Conservation (phyloP, 2,888 invertebrate genomes). For the Lomographa bimaculata region DNA sequence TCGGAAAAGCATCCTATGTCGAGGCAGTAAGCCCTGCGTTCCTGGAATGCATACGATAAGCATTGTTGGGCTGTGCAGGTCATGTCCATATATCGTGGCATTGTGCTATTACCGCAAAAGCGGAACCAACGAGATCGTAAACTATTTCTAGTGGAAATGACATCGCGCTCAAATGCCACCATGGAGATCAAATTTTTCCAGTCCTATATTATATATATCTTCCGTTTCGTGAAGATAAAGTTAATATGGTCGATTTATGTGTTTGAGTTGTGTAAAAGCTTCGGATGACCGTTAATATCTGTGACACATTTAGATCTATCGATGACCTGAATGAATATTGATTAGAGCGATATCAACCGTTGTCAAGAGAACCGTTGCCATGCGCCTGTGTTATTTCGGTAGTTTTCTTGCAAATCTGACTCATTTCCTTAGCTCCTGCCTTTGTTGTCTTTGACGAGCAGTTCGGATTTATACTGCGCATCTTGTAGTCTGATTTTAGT, state of each 20-base stretch:
- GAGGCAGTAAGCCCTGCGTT: constrained; percentile 11
- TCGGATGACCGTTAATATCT: too few relatives aligned
- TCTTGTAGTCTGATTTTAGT: neutral
- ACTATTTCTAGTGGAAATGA: constrained; percentile 4
- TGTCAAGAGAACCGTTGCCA: constrained; percentile 52
- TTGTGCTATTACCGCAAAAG: constrained; percentile 13
- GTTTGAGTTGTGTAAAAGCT: too few relatives aligned
- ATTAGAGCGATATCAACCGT: constrained; percentile 47
- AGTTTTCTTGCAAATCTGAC: constrained; percentile 20
- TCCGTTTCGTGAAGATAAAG: too few relatives aligned
- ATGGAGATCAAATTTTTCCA: neutral
- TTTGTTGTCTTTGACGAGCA: neutral
- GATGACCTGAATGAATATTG: constrained; percentile 36
- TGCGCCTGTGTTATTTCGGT: constrained; percentile 40
- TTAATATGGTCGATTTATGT: too few relatives aligned
- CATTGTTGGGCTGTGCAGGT: constrained; percentile 22
- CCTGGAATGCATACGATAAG: constrained; percentile 26
- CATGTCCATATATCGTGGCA: constrained; percentile 27
- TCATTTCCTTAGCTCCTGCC: constrained; percentile 10
- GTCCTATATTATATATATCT: too few relatives aligned
- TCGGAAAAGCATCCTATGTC: constrained; percentile 12
- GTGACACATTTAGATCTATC: constrained; percentile 7
- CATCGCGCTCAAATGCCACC: neutral
- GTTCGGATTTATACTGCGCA: neutral
- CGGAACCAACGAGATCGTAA: constrained; percentile 11